Evolutionary conservation across 1,140 invertebrate genomes (phyloP).

Genomic region (Carposina sasakii): DNA sequence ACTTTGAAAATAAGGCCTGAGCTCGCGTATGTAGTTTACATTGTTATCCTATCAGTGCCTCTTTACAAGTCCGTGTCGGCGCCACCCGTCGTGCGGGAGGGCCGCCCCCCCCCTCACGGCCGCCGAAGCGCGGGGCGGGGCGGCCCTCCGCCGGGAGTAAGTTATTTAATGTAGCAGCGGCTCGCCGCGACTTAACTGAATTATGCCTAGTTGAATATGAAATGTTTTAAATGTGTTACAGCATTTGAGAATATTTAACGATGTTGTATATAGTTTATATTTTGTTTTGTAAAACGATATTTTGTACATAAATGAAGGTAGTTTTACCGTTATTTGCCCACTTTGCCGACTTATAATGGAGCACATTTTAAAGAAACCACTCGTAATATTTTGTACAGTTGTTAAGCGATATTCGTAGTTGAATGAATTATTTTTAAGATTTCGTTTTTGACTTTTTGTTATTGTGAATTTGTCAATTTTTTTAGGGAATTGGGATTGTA

Average conservation of each 20-base stretch:
- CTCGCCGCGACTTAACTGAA: conserved; percentile 49
- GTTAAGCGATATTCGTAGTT: conserved; percentile 68
- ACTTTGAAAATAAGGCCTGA: too few relatives aligned
- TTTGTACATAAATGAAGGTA: conserved; percentile 59
- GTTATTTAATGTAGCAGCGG: conserved; percentile 42
- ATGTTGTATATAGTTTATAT: conserved; percentile 72
- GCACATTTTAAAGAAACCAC: conserved; percentile 67
- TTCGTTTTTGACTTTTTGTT: conserved; percentile 68
- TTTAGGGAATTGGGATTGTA: conserved; percentile 72
- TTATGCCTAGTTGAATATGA: conserved; percentile 69
- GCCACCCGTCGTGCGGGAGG: background rate
- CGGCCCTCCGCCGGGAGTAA: conserved; percentile 32
- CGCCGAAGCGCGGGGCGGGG: background rate
- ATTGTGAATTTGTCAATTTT: conserved; percentile 73
- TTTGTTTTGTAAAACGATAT: conserved; percentile 65
- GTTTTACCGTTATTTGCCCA: conserved; percentile 50
- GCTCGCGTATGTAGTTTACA: too few relatives aligned
- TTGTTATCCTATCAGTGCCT: too few relatives aligned
- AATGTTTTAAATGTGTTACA: conserved; percentile 73
- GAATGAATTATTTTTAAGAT: conserved; percentile 66
- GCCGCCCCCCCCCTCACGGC: background rate
- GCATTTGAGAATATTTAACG: conserved; percentile 72
- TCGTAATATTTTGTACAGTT: conserved; percentile 71
- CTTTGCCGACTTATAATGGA: conserved; percentile 50
- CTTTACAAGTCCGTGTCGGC: background rate